Percentiles rank a stretch among this genome's conserved stretches.
Conservation (phyloP, 2,113 vertebrate species). For the Mormyrus lacerda region DNA sequence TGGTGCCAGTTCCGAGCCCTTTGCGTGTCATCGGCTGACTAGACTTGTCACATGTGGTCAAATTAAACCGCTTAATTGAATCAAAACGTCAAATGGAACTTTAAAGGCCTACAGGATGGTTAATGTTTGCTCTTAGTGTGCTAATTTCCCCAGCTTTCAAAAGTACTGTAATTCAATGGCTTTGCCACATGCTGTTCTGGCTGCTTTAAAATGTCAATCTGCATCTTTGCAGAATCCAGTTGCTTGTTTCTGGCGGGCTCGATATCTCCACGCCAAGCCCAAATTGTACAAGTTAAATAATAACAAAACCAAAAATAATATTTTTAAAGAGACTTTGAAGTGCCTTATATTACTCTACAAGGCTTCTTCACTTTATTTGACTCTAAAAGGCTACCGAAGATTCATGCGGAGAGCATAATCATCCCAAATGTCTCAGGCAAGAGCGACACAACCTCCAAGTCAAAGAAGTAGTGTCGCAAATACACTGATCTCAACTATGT, state of each 20-base stretch:
- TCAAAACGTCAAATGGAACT: conserved; percentile 7
- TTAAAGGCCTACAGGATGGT: not conserved
- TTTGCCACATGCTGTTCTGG: conserved; percentile 2
- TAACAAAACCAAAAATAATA: not conserved
- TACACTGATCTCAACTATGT: not conserved
- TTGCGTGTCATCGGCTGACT: conserved; percentile 2
- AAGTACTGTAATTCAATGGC: conserved; percentile 14
- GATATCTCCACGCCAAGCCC: not conserved
- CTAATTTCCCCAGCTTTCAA: conserved; percentile 24
- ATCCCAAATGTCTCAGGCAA: conserved; percentile 48
- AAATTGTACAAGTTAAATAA: not conserved
- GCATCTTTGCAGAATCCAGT: conserved; percentile 24
- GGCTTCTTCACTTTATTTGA: not conserved
- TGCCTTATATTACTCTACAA: not conserved
- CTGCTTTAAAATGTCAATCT: conserved; percentile 31
- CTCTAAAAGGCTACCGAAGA: not conserved
- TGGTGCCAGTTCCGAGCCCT: not conserved
- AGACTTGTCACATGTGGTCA: conserved; percentile 17
- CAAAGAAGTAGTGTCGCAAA: not conserved
- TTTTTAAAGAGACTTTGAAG: not conserved
- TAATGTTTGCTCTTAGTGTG: conserved; percentile 13
- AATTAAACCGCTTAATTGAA: conserved; percentile 17
- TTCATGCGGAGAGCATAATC: conserved; percentile 39
- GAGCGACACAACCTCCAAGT: conserved; percentile 35
- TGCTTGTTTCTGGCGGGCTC: not conserved